Conservation (phyloP, 1,140 invertebrate species). For the Drosophila parvula region DNA sequence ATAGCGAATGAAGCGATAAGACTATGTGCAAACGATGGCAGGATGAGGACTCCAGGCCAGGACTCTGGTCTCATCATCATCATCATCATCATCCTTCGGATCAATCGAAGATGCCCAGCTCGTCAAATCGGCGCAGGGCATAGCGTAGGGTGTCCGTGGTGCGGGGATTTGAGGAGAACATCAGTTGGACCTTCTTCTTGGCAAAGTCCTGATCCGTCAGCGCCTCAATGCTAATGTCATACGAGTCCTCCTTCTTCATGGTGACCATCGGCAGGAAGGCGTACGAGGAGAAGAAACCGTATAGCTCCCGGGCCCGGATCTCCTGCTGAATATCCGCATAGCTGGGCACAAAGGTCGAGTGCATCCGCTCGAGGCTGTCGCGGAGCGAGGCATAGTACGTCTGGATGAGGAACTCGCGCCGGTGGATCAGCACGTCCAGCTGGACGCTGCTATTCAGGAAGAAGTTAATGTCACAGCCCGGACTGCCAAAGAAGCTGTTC, state of each 20-base stretch:
- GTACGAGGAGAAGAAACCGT: slow-evolving; percentile 78
- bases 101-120: slow-evolving; percentile 76
- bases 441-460: slow-evolving; percentile 82
- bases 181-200: slow-evolving; percentile 75
- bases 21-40: slow-evolving; percentile 2
- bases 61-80: slow-evolving; percentile 2
- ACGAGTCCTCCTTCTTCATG: slow-evolving; percentile 79
- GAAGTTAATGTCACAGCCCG: slow-evolving; percentile 81
- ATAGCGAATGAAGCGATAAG: slow-evolving; percentile 19
- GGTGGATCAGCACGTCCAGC: slow-evolving; percentile 70
- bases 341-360: slow-evolving; percentile 64
- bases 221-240: slow-evolving; percentile 75
- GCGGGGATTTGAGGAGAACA: slow-evolving; percentile 82
- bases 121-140: slow-evolving; percentile 71
- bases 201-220: slow-evolving; percentile 72
- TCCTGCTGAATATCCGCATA: slow-evolving; percentile 68
- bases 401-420: slow-evolving; percentile 71
- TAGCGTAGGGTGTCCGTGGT: slow-evolving; percentile 74
- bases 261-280: slow-evolving; percentile 81
- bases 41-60: background rate
- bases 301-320: slow-evolving; percentile 67
- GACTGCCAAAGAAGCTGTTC: slow-evolving; percentile 79
- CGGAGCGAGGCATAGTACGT: slow-evolving; percentile 71
- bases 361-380: slow-evolving; percentile 66
- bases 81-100: background rate